Conservation (phyloP, 1,140 invertebrate genomes). For the Onthophagus taurus region DNA sequence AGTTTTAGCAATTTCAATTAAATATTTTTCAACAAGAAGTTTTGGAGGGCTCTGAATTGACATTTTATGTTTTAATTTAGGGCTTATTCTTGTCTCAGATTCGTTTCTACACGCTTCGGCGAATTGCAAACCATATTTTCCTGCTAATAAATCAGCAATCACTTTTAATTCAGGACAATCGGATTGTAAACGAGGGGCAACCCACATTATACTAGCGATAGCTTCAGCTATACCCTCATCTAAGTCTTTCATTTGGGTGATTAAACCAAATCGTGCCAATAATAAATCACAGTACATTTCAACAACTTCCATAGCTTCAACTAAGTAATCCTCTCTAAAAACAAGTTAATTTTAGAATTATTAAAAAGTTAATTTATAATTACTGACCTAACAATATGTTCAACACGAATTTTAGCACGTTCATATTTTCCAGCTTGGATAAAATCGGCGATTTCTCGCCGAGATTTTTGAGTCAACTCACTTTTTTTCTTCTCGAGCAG, state of each 20-base stretch:
- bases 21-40: slow-evolving; percentile 89
- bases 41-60: slow-evolving; percentile 94
- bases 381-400: slow-evolving; percentile 81
- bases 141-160: slow-evolving; percentile 79
- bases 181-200: slow-evolving; percentile 76
- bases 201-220: slow-evolving; percentile 95
- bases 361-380: neutral
- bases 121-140: slow-evolving; percentile 94
- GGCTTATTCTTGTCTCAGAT: slow-evolving; percentile 73
- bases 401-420: slow-evolving; percentile 91
- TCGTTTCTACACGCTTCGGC: slow-evolving; percentile 74
- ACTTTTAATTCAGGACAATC: slow-evolving; percentile 85
- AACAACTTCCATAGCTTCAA: slow-evolving; percentile 97
- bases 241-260: slow-evolving; percentile 95
- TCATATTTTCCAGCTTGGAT: slow-evolving; percentile 84
- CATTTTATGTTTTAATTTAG: slow-evolving; percentile 94
- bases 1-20: slow-evolving; percentile 94
- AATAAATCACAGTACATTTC: slow-evolving; percentile 99
- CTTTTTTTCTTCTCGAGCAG: slow-evolving; percentile 97
- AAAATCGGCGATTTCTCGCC: slow-evolving; percentile 97
- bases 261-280: slow-evolving; percentile 92
- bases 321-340: slow-evolving; percentile 92
- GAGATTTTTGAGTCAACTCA: slow-evolving; percentile 88
- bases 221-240: slow-evolving; percentile 94
- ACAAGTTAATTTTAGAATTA: neutral